These are phyloP conservation scores for Sebastes umbrosus DNA, from an alignment of 2,797 vertebrate genomes.

Conservation along the genomic window DNA sequence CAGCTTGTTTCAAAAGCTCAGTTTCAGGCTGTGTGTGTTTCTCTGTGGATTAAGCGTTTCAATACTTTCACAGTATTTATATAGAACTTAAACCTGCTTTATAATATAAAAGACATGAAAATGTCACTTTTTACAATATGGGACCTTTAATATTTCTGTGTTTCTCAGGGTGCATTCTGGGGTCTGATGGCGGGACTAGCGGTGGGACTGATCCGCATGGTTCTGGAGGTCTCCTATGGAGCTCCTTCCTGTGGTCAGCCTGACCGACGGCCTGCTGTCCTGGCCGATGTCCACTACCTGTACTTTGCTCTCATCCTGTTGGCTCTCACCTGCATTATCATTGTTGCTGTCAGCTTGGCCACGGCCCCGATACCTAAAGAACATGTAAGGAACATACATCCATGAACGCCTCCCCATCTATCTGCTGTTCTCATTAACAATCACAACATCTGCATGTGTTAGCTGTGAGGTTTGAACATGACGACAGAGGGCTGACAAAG, in stretches of 20 bases:
- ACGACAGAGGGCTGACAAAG: neutral
- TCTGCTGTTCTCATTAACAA: neutral
- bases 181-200: constrained; percentile 88
- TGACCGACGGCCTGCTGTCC: constrained; percentile 85
- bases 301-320: constrained; percentile 93
- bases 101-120: too few species aligned
- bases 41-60: too few species aligned
- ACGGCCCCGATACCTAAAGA: constrained; percentile 86
- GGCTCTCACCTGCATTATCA: constrained; percentile 80
- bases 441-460: neutral
- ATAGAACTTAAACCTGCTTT: too few species aligned
- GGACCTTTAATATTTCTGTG: neutral
- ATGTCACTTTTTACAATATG: too few species aligned
- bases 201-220: constrained; percentile 87
- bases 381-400: constrained; percentile 80
- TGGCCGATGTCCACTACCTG: constrained; percentile 92
- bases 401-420: neutral
- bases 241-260: constrained; percentile 87
- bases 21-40: too few species aligned
- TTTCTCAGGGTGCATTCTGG: constrained; percentile 94
- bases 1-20: too few species aligned
- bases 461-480: neutral
- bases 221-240: constrained; percentile 87
- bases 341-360: constrained; percentile 83
- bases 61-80: too few species aligned